Percentiles rank a stretch among this genome's conserved stretches.
These are phyloP conservation scores for Eilema griseolum DNA, from an alignment of 2,888 invertebrate species.

Conservation along the genomic window DNA sequence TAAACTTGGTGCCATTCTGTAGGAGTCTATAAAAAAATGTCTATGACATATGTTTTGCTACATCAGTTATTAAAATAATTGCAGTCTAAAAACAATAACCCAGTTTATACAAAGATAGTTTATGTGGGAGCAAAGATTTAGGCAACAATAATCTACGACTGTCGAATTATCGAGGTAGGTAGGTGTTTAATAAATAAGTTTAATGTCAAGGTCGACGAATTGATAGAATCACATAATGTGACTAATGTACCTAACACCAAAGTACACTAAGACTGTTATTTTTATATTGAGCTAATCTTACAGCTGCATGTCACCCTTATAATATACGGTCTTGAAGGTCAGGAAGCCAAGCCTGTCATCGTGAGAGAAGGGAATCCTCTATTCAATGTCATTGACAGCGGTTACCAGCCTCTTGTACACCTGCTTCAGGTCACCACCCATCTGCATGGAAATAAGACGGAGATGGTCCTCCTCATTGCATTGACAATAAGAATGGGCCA, in stretches of 20 bases:
- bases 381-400: constrained; percentile 97
- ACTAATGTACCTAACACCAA: not conserved
- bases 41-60: not conserved
- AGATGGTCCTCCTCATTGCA: constrained; percentile 99
- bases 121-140: not conserved
- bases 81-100: not conserved
- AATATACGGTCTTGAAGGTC: constrained; percentile 94
- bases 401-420: constrained; percentile 95
- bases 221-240: not conserved
- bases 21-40: not conserved
- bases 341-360: constrained; percentile 98
- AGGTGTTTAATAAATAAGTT: not conserved
- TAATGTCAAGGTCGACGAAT: not conserved
- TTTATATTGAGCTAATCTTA: no score
- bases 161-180: no score
- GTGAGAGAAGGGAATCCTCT: constrained; percentile 97
- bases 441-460: constrained; percentile 99
- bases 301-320: no score
- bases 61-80: not conserved
- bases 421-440: constrained; percentile 97
- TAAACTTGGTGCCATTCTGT: not conserved
- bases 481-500: no score
- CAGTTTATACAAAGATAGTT: not conserved
- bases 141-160: not conserved
- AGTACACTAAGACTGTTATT: no score